These are phyloP conservation scores for Diplolepis rosae DNA, from an alignment of 2,888 invertebrate genomes.

Conservation along the genomic window DNA sequence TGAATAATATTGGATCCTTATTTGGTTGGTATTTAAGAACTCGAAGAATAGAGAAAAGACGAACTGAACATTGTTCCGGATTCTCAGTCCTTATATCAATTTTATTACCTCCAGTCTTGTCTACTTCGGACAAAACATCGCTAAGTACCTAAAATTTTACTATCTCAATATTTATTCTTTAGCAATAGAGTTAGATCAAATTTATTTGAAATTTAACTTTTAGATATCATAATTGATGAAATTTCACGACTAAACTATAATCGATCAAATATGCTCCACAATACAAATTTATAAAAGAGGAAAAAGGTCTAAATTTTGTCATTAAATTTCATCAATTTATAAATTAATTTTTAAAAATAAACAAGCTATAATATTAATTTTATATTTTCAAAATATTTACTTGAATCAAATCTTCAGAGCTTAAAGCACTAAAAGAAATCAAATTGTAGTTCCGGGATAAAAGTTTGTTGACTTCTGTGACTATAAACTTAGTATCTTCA, in stretches of 20 bases:
- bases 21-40: constrained; percentile 88
- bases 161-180: not conserved
- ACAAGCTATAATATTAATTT: not conserved
- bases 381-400: constrained; percentile 71
- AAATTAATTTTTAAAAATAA: constrained; percentile 22
- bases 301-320: too few relatives aligned
- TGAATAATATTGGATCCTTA: constrained; percentile 69
- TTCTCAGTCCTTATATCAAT: constrained; percentile 85
- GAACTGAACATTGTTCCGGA: constrained; percentile 83
- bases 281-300: too few relatives aligned
- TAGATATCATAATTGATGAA: too few relatives aligned
- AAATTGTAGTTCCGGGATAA: constrained; percentile 85
- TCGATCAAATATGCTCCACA: too few relatives aligned
- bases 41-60: constrained; percentile 82
- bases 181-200: too few relatives aligned
- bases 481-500: constrained; percentile 81
- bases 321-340: too few relatives aligned
- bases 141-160: constrained; percentile 73
- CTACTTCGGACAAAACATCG: constrained; percentile 78
- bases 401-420: constrained; percentile 84
- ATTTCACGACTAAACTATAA: too few relatives aligned
- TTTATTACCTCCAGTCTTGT: constrained; percentile 81
- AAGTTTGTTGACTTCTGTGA: constrained; percentile 83
- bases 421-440: constrained; percentile 89
- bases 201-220: too few relatives aligned